Conservation (phyloP, 2,888 invertebrate genomes). For the Nomada goodeniana region DNA sequence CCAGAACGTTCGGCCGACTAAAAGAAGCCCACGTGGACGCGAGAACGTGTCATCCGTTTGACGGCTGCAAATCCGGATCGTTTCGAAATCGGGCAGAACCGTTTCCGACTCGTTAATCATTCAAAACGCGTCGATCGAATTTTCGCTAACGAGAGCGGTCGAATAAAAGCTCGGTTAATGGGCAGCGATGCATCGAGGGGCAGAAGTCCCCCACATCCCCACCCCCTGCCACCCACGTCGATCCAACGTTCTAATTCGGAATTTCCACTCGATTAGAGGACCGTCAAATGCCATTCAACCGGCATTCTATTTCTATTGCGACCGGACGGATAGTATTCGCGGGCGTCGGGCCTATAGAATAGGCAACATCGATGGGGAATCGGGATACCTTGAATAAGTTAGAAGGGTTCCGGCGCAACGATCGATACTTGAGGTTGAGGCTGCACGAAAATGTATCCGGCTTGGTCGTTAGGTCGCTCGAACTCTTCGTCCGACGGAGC, state of each 20-base stretch:
- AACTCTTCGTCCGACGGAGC: too few species aligned
- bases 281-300: conserved; percentile 56
- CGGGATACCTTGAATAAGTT: conserved; percentile 71
- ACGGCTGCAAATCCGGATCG: conserved; percentile 4
- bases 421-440: conserved; percentile 55
- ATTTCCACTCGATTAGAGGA: conserved; percentile 55
- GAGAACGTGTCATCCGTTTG: not conserved
- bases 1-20: not conserved
- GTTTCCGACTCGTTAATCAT: conserved; percentile 35
- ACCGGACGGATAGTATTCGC: conserved; percentile 53
- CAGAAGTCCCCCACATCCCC: not conserved
- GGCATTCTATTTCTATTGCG: conserved; percentile 55
- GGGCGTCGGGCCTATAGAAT: conserved; percentile 61
- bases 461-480: too few species aligned
- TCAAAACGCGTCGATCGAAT: conserved; percentile 10
- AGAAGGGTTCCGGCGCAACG: conserved; percentile 64
- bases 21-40: not conserved
- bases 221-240: not conserved
- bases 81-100: not conserved
- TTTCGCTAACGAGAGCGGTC: conserved; percentile 16
- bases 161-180: conserved; percentile 43
- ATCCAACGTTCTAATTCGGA: conserved; percentile 49
- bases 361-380: conserved; percentile 60
- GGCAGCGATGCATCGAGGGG: not conserved
- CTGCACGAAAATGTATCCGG: not conserved